Evolutionary conservation across 2,113 vertebrate genomes (phyloP).

Genomic region (Anhinga rufa): DNA sequence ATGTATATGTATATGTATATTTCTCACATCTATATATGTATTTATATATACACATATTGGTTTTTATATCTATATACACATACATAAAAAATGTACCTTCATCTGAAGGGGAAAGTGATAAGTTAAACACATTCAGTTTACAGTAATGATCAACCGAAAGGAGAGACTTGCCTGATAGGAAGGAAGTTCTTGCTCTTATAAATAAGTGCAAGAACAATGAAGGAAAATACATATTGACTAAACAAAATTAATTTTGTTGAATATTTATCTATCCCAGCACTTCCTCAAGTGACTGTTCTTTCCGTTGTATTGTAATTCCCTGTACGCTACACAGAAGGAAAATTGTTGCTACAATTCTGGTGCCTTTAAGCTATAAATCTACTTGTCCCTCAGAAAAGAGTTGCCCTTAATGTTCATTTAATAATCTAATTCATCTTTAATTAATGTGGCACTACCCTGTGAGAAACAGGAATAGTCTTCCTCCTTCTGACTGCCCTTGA

Average conservation of each 20-base stretch:
- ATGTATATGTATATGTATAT: not conserved
- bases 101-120: not conserved
- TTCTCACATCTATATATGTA: not conserved
- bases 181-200: not conserved
- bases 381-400: constrained; percentile 17
- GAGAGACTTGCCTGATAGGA: not conserved
- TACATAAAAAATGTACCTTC: not conserved
- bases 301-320: not conserved
- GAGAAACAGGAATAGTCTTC: constrained; percentile 13
- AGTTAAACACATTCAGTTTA: not conserved
- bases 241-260: not conserved
- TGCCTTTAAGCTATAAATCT: constrained; percentile 19
- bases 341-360: not conserved
- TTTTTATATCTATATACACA: not conserved
- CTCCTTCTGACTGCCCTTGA: constrained; percentile 47
- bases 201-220: not conserved
- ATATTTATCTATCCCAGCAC: not conserved
- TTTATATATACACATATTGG: not conserved
- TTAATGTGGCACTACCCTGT: constrained; percentile 25
- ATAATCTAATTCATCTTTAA: constrained; percentile 50
- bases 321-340: not conserved
- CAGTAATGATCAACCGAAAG: not conserved
- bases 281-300: not conserved
- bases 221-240: not conserved
- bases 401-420: constrained; percentile 20